A percentile compares a stretch with the other conserved stretches of the same genome.
Evolutionary conservation across 2,888 invertebrate genomes (phyloP).

Genomic region (Epistrophe grossulariae): DNA sequence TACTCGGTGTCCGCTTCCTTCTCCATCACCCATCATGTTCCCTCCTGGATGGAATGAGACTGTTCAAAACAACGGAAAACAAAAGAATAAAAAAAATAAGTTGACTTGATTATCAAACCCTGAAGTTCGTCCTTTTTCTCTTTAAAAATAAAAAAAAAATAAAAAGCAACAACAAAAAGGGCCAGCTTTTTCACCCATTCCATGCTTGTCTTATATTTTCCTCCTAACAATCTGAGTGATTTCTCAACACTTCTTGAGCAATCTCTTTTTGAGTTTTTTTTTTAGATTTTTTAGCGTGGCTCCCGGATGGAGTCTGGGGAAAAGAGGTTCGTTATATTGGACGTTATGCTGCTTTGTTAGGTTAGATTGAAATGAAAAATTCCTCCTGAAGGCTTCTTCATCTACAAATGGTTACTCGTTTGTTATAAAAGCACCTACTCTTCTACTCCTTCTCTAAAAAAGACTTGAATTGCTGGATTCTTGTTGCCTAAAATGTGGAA

Average conservation of each 20-base stretch:
- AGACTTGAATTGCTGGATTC: neutral
- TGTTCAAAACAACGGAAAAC: conserved; percentile 38
- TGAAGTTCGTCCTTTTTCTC: conserved; percentile 61
- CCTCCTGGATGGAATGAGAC: neutral
- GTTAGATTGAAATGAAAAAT: conserved; percentile 44
- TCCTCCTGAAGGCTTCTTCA: conserved; percentile 50
- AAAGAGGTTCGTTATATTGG: conserved; percentile 61
- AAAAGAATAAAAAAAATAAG: conserved; percentile 54
- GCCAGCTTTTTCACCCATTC: conserved; percentile 23
- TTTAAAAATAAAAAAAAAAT: neutral
- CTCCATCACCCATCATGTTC: neutral
- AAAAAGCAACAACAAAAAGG: conserved; percentile 7
- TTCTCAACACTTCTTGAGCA: conserved; percentile 71
- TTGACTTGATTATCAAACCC: conserved; percentile 71
- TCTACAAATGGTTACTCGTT: conserved; percentile 54
- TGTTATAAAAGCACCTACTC: conserved; percentile 45
- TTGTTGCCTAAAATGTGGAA: conserved; percentile 34
- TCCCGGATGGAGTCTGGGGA: conserved; percentile 34
- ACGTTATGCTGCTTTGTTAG: conserved; percentile 39
- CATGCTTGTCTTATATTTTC: conserved; percentile 21
- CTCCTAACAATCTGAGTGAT: conserved; percentile 60
- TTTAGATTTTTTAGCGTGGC: conserved; percentile 23
- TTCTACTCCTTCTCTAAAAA: conserved; percentile 5
- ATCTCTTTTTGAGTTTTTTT: conserved; percentile 54
- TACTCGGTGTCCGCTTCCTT: conserved; percentile 54